A percentile compares a stretch with the other conserved stretches of the same genome.
Conservation (phyloP, 30 jellyfish, hydroid and myxozoan species). For the Morbakka virulenta region DNA sequence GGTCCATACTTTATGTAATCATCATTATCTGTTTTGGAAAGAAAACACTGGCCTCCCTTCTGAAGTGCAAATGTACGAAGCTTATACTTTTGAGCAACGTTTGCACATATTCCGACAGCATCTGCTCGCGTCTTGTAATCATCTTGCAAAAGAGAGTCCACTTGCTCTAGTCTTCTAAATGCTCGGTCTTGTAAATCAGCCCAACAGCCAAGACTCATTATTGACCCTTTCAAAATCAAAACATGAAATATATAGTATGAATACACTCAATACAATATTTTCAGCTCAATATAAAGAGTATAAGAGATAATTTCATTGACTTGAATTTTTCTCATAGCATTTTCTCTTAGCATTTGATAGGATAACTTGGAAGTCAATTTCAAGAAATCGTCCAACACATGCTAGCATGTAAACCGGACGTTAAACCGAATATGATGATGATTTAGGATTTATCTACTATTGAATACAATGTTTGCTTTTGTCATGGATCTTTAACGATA, state of each 20-base stretch:
- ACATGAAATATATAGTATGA: background rate
- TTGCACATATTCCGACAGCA: conserved; percentile 84
- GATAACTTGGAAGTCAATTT: too few species aligned
- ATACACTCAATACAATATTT: background rate
- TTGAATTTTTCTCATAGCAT: background rate
- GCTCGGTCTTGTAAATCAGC: conserved; percentile 98
- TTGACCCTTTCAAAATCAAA: conserved; percentile 85
- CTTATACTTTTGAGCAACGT: conserved; percentile 74
- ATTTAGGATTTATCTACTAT: too few species aligned
- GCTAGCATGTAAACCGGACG: too few species aligned
- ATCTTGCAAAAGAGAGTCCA: conserved; percentile 67
- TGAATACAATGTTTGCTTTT: too few species aligned
- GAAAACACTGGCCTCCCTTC: conserved; percentile 96
- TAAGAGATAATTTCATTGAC: background rate
- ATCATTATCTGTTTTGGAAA: conserved; percentile 54
- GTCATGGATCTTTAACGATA: too few species aligned
- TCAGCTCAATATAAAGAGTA: background rate
- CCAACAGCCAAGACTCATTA: conserved; percentile 99
- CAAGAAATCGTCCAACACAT: too few species aligned
- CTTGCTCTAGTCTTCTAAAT: conserved; percentile 81
- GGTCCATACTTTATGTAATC: conserved; percentile 71
- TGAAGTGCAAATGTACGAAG: conserved; percentile 79
- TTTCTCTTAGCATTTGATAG: too few species aligned
- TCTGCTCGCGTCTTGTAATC: conserved; percentile 61
- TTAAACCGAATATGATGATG: too few species aligned